Evolutionary conservation across 1,140 invertebrate species (phyloP).

Genomic region (Listronotus oregonensis): DNA sequence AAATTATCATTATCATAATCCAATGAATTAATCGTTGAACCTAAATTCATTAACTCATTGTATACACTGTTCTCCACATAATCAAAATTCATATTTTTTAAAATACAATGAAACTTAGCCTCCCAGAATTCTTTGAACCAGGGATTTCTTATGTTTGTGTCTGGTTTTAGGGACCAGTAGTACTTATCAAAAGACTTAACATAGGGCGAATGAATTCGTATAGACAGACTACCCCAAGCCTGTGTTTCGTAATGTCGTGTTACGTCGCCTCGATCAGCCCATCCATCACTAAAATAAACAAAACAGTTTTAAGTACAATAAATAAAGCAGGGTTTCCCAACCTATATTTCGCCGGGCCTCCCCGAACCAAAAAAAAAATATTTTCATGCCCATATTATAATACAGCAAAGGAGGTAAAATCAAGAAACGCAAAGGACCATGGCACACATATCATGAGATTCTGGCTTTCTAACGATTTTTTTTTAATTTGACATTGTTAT

Average conservation of each 20-base stretch:
- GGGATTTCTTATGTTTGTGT: constrained; percentile 70
- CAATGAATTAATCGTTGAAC: not conserved
- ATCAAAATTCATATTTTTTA: constrained; percentile 42
- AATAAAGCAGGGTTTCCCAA: too few relatives aligned
- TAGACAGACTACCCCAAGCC: constrained; percentile 75
- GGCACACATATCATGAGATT: too few relatives aligned
- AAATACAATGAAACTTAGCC: constrained; percentile 67
- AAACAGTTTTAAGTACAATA: not conserved
- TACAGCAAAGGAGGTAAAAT: too few relatives aligned
- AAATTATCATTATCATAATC: constrained; percentile 3
- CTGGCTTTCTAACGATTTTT: too few relatives aligned
- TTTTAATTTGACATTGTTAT: too few relatives aligned
- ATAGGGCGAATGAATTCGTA: constrained; percentile 75
- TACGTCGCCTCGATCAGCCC: constrained; percentile 78
- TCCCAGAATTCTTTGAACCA: constrained; percentile 83
- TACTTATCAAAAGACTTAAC: constrained; percentile 71
- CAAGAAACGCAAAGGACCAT: too few relatives aligned
- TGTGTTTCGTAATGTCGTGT: constrained; percentile 68
- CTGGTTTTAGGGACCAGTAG: constrained; percentile 70
- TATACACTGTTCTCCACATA: not conserved
- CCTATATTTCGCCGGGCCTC: too few relatives aligned
- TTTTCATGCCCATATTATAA: too few relatives aligned
- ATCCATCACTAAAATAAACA: constrained; percentile 67
- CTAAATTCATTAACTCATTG: not conserved
- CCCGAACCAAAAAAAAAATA: too few relatives aligned